Evolutionary conservation across 2,888 invertebrate genomes (phyloP), one percentile per base, ranked within the genome.

Genomic region (Noctua janthina): DNA sequence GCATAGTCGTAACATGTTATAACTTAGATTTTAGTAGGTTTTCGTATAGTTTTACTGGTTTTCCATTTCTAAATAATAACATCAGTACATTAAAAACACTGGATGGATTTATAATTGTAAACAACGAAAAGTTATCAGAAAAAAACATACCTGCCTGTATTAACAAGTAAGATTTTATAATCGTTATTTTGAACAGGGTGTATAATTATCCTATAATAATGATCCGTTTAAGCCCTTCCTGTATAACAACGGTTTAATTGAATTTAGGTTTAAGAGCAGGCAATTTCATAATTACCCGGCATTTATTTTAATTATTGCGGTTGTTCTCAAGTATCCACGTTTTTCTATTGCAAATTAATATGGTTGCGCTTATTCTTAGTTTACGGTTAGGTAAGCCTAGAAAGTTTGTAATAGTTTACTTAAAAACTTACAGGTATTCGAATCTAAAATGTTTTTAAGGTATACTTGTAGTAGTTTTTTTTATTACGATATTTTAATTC

Each of bases 251-350:
- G 78, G 62, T 77, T 80, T 72, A 79, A 78, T 79, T 78, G 66
- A 69, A 81, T 82, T 79, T 67, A 35, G 54, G 69, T 59, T 74
- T 73, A 62, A 80, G 71, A 66, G 77, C 68, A 81, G 81, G 75
- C 74, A 88, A 83, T 85, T 85, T 81, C 56, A 67, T 74, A 87
- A 88, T 88, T 88, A 84, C 62, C 59, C 62, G 54, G 56, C 49
- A 59, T 79, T 78, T 82, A 83, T 76, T 64, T 75, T 77, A 83
- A 78, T 73, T 54, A 69, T 69, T 76, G 69, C 20, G 83, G 59
- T 64, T 68, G 43, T 68, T 69, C 43, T 81, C 54, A 35, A 78
- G 67, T 67, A 35, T 66, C n/a, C 39, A 54, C 39, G 46, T 72
- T 2, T 2, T 59, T 86, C 51, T 51, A n/a, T 17, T 54, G 43